phyloP scores from a whole-genome alignment of 1,140 invertebrate species.

The Periplaneta americana region DNA sequence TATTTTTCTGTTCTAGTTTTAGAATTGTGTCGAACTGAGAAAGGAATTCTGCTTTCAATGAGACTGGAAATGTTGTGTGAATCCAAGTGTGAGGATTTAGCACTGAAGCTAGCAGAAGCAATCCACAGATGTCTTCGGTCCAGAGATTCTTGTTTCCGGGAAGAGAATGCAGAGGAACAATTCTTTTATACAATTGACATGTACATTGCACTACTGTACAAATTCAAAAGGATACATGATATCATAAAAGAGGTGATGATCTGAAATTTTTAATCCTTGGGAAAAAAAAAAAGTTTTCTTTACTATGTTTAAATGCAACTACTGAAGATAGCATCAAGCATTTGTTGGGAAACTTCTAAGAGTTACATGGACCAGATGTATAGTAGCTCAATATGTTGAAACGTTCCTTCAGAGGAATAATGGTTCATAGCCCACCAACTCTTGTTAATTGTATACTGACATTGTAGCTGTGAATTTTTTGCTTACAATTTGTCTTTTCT shows the following conservation, averaged over 20 bases:
- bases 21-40: constrained; percentile 47
- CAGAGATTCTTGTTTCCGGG: constrained; percentile 38
- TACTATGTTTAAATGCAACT: not conserved
- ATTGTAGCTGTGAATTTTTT: no score
- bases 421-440: no score
- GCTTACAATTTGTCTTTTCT: no score
- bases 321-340: no score
- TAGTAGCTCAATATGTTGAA: no score
- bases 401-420: no score
- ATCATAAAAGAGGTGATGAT: constrained; percentile 45
- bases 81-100: constrained; percentile 48
- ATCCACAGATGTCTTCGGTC: constrained; percentile 40
- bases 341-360: no score
- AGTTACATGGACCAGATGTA: no score
- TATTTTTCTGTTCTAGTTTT: constrained; percentile 23
- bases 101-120: constrained; percentile 44
- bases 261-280: constrained; percentile 38
- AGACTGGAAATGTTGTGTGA: constrained; percentile 48
- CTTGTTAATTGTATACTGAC: no score
- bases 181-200: constrained; percentile 47
- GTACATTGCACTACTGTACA: constrained; percentile 46
- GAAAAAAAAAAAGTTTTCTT: constrained; percentile 15
- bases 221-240: constrained; percentile 36
- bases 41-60: constrained; percentile 43
- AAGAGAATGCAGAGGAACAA: constrained; percentile 25